A percentile compares a stretch with the other conserved stretches of the same genome.
Conservation (phyloP, 2,888 invertebrate species). For the Mechanitis messenoides region DNA sequence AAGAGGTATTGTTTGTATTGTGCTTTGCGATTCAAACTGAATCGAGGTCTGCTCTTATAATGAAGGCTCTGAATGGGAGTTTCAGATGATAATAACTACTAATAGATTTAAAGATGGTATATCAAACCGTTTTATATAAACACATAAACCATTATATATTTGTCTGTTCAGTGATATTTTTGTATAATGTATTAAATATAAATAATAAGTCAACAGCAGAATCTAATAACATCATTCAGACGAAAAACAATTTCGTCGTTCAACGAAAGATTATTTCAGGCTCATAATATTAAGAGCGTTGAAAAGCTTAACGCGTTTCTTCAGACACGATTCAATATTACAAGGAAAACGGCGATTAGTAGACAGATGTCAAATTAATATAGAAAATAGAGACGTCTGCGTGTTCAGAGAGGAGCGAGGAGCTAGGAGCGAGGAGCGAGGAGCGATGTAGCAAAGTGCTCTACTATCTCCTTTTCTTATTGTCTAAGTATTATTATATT, state of each 20-base stretch:
- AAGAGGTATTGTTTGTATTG: constrained; percentile 5
- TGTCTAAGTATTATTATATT: too few species aligned
- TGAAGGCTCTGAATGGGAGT: too few species aligned
- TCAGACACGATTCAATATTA: constrained; percentile 11
- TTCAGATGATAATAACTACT: too few species aligned
- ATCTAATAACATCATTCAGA: constrained; percentile 7
- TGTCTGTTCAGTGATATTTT: not conserved
- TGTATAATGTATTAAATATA: not conserved
- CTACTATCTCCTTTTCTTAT: too few species aligned
- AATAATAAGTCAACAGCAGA: not conserved
- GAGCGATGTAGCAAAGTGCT: not conserved
- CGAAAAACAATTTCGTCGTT: constrained; percentile 18
- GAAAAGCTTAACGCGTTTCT: constrained; percentile 16
- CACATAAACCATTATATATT: not conserved
- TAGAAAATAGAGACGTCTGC: not conserved
- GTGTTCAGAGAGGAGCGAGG: not conserved
- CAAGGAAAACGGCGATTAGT: constrained; percentile 27
- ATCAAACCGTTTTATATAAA: not conserved
- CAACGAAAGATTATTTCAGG: constrained; percentile 17
- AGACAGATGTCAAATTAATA: constrained; percentile 24
- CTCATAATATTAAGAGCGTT: constrained; percentile 7
- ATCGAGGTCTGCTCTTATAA: too few species aligned
- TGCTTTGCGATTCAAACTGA: not conserved
- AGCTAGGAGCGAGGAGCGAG: not conserved
- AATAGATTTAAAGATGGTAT: too few species aligned